A percentile compares a stretch with the other conserved stretches of the same genome.
Conservation (phyloP, 1,140 invertebrate species). For the Cydia splendana region DNA sequence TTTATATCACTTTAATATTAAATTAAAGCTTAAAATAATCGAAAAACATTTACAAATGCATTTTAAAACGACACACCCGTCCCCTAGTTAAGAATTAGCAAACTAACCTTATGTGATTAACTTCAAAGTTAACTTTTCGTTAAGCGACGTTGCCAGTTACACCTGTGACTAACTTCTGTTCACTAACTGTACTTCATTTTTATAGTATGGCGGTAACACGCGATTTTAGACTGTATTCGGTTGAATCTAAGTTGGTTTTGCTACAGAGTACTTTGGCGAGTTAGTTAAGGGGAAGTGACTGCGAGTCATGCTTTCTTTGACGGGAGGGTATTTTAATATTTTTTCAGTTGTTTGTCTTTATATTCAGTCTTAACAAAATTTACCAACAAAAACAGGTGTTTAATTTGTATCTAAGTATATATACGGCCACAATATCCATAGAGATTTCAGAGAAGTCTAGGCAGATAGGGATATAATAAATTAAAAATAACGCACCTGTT, state of each 20-base stretch:
- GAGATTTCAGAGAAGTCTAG: too few relatives aligned
- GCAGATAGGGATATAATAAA: too few relatives aligned
- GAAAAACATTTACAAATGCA: constrained; percentile 44
- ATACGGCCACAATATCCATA: too few relatives aligned
- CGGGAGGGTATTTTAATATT: background rate
- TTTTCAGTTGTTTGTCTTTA: background rate
- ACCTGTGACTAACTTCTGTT: constrained; percentile 57
- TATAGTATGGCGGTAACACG: constrained; percentile 17
- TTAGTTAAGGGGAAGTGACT: background rate
- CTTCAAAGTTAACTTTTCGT: constrained; percentile 52
- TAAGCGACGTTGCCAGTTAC: constrained; percentile 61
- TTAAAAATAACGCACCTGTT: too few relatives aligned
- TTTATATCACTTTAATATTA: constrained; percentile 45
- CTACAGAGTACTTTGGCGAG: background rate
- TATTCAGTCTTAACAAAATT: background rate
- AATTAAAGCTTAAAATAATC: constrained; percentile 33
- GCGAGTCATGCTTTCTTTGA: background rate
- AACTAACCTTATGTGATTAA: constrained; percentile 57
- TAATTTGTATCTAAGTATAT: too few relatives aligned
- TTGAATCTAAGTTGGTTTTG: background rate
- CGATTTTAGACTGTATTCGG: constrained; percentile 36
- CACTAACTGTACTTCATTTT: constrained; percentile 55
- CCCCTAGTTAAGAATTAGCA: constrained; percentile 36
- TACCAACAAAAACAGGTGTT: too few relatives aligned
- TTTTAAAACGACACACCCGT: constrained; percentile 51